These are phyloP conservation scores for Pitta sordida DNA, from an alignment of 2,113 vertebrate species.

Conservation along the genomic window DNA sequence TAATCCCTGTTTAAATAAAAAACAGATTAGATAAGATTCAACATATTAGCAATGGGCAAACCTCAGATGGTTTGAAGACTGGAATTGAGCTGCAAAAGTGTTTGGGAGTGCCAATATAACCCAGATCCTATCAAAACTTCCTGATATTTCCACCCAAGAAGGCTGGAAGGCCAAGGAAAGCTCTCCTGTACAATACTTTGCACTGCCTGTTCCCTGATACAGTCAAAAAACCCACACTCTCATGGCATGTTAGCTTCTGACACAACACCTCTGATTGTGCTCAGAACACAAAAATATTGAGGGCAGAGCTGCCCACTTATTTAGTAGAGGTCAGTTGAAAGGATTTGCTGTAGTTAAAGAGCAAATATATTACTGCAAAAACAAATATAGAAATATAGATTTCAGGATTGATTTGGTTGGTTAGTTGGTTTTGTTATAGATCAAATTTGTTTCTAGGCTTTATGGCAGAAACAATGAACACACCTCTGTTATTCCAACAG, in stretches of 20 bases:
- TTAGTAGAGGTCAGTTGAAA: background rate
- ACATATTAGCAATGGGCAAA: background rate
- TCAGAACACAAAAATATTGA: background rate
- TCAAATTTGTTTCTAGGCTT: background rate
- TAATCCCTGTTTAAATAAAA: slow-evolving; percentile 56
- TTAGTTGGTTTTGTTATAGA: background rate
- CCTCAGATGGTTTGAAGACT: background rate
- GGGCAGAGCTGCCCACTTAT: background rate
- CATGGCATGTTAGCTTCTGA: background rate
- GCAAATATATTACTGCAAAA: too few species aligned
- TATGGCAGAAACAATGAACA: background rate
- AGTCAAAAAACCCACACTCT: background rate
- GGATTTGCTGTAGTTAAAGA: background rate
- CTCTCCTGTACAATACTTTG: background rate
- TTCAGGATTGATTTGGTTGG: background rate
- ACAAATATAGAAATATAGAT: background rate
- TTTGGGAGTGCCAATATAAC: slow-evolving; percentile 11
- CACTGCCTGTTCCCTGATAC: background rate
- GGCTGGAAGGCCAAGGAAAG: background rate
- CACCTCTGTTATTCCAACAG: background rate
- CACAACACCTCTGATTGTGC: background rate
- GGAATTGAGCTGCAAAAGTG: background rate
- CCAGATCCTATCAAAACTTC: background rate
- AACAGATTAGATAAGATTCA: slow-evolving; percentile 46
- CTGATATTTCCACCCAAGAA: background rate